phyloP scores from a whole-genome alignment of 2,797 vertebrate genomes.

The Propithecus deckenii region DNA sequence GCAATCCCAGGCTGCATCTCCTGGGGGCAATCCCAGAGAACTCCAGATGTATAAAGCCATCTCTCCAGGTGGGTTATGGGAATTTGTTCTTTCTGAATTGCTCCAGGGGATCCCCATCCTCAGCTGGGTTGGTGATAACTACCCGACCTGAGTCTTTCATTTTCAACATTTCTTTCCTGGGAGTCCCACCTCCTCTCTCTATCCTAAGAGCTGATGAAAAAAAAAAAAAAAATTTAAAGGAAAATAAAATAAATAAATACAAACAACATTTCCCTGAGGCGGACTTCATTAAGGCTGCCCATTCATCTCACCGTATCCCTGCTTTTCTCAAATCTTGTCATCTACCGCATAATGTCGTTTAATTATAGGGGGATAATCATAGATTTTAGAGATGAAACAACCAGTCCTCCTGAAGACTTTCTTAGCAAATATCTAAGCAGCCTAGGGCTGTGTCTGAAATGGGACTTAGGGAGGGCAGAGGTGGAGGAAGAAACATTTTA shows the following conservation, averaged over 20 bases:
- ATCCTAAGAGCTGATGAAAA: background rate
- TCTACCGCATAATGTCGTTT: background rate
- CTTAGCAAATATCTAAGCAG: background rate
- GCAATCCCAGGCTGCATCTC: background rate
- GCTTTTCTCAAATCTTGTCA: background rate
- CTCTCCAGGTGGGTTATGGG: background rate
- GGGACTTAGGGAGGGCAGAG: background rate
- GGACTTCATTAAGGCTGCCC: background rate
- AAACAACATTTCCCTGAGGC: background rate
- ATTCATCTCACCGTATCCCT: background rate
- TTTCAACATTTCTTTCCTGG: background rate
- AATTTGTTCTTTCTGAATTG: background rate
- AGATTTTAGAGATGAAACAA: constrained; percentile 42
- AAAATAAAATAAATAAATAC: background rate
- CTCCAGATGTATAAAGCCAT: background rate
- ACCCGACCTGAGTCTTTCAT: background rate
- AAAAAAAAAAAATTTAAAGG: background rate
- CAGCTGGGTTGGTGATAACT: background rate
- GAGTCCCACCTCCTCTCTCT: background rate
- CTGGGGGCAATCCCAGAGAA: background rate
- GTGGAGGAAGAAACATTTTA: background rate
- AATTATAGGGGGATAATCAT: background rate
- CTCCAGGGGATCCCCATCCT: background rate
- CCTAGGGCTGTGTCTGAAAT: background rate
- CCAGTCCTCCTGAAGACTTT: background rate